Conservation (phyloP, 2,888 invertebrate species). For the Iselma pallidipennis region DNA sequence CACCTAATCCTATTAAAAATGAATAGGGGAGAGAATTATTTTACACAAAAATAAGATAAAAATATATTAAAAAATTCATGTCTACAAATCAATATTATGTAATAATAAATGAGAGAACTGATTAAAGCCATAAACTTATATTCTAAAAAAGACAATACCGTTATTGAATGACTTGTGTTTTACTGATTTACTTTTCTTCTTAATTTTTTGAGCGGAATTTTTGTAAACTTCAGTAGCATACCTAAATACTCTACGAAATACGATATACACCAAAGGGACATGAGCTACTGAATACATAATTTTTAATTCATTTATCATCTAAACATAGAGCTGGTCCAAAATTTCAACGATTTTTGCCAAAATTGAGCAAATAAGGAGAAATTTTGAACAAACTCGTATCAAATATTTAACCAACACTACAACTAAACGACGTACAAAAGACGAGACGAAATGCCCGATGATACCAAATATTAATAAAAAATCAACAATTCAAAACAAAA, state of each 20-base stretch:
- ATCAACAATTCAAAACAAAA: not conserved
- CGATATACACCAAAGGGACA: constrained; percentile 38
- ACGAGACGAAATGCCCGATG: constrained; percentile 6
- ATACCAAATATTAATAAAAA: constrained; percentile 14
- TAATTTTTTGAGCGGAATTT: constrained; percentile 41
- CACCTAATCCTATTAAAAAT: constrained; percentile 36
- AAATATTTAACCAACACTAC: constrained; percentile 27
- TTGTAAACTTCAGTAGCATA: constrained; percentile 41
- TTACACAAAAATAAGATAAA: constrained; percentile 35
- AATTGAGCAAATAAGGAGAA: too few species aligned
- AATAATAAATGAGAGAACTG: constrained; percentile 30
- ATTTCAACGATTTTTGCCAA: not conserved
- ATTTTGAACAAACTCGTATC: not conserved
- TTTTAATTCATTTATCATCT: constrained; percentile 20
- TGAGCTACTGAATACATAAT: constrained; percentile 39
- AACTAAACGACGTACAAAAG: constrained; percentile 22
- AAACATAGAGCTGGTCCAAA: not conserved
- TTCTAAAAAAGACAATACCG: constrained; percentile 30
- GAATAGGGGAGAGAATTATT: constrained; percentile 40
- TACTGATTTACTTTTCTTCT: too few species aligned
- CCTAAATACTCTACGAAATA: constrained; percentile 40
- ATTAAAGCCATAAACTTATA: constrained; percentile 42
- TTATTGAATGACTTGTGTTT: constrained; percentile 13
- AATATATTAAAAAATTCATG: constrained; percentile 42
- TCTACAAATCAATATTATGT: constrained; percentile 39